Percentiles rank a stretch among this genome's conserved stretches.
These are phyloP conservation scores for Malurus leucopterus DNA, from an alignment of 2,797 vertebrate genomes.

Conservation along the genomic window DNA sequence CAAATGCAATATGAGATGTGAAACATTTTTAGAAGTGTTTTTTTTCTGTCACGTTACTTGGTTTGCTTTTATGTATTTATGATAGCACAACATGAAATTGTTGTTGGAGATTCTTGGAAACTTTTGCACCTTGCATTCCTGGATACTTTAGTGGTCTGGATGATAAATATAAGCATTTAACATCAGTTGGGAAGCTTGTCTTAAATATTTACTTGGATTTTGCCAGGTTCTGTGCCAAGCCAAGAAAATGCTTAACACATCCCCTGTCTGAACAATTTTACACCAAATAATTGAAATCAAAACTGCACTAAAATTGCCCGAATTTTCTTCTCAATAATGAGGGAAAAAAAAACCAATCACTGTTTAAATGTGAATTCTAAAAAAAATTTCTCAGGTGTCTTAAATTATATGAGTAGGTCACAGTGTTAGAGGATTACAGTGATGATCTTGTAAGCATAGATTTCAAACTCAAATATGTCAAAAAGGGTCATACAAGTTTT, in stretches of 20 bases:
- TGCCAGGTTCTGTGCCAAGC: background rate
- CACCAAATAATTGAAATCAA: background rate
- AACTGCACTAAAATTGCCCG: background rate
- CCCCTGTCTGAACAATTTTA: background rate
- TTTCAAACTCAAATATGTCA: background rate
- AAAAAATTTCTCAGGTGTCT: rapidly evolving
- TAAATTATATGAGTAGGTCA: background rate
- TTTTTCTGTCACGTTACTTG: background rate
- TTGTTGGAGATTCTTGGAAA: background rate
- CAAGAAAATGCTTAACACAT: background rate
- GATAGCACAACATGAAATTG: background rate
- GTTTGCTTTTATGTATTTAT: background rate
- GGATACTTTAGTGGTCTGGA: background rate
- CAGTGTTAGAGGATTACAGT: background rate
- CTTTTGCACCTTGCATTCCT: background rate
- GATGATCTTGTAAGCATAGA: background rate
- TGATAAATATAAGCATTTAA: background rate
- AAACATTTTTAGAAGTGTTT: background rate
- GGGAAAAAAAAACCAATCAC: background rate
- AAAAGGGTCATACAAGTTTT: background rate
- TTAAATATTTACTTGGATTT: background rate
- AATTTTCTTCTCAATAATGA: background rate
- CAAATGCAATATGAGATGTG: background rate
- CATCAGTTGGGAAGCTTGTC: background rate
- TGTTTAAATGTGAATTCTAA: background rate